Conservation (phyloP, 2,888 invertebrate genomes). For the Diaprepes abbreviatus region DNA sequence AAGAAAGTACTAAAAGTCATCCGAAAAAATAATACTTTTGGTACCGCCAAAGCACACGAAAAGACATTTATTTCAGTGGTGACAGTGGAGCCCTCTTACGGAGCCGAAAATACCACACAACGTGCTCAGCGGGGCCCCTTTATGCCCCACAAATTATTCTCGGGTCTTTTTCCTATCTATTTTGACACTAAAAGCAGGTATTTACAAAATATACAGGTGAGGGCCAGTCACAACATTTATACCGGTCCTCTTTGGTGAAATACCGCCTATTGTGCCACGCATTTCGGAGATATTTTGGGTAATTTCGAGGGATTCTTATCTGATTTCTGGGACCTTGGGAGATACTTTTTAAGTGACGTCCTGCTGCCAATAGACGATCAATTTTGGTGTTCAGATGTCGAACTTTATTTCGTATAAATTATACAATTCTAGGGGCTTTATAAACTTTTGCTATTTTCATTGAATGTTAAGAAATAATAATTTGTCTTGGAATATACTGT, state of each 20-base stretch:
- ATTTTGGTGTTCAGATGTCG: constrained; percentile 11
- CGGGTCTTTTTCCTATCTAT: constrained; percentile 59
- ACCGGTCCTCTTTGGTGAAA: constrained; percentile 45
- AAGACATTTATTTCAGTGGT: constrained; percentile 67
- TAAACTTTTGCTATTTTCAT: neutral
- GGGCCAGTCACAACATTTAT: constrained; percentile 64
- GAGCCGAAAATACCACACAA: constrained; percentile 64
- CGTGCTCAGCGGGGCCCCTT: constrained; percentile 62
- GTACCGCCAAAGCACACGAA: constrained; percentile 52
- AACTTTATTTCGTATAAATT: neutral
- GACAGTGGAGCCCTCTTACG: constrained; percentile 65
- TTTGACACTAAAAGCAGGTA: constrained; percentile 66
- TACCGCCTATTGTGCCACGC: constrained; percentile 58
- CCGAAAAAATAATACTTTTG: constrained; percentile 31
- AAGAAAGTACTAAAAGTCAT: constrained; percentile 36
- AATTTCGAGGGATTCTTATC: constrained; percentile 56
- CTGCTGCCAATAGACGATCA: constrained; percentile 26
- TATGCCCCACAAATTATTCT: constrained; percentile 57
- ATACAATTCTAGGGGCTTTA: neutral
- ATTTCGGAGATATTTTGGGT: constrained; percentile 59
- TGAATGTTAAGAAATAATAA: no score
- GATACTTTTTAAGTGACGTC: constrained; percentile 27
- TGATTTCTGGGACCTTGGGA: constrained; percentile 45
- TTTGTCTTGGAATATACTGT: no score
- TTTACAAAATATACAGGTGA: constrained; percentile 67